These are phyloP conservation scores for Dromaius novaehollandiae DNA, from an alignment of 2,113 vertebrate species.

Conservation along the genomic window DNA sequence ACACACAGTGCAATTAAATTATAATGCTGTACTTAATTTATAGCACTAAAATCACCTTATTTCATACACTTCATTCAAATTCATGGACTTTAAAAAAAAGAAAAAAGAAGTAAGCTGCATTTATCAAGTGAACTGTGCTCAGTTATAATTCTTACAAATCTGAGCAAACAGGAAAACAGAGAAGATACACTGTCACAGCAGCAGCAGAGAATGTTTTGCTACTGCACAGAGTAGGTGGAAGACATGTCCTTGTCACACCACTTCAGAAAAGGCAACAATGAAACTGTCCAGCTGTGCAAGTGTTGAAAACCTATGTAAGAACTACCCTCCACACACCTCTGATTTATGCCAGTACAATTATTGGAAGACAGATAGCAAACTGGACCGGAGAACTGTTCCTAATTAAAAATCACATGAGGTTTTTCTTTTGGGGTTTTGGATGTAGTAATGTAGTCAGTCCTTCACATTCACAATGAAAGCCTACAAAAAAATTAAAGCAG, in stretches of 20 bases:
- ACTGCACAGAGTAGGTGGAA: background rate
- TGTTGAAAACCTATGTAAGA: background rate
- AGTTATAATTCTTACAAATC: background rate
- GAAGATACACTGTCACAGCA: background rate
- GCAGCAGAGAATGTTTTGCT: background rate
- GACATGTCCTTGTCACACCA: background rate
- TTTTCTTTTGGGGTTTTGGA: background rate
- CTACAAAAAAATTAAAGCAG: background rate
- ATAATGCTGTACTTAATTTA: background rate
- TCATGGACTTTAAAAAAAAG: background rate
- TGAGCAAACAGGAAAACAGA: background rate
- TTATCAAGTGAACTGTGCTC: background rate
- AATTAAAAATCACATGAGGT: background rate
- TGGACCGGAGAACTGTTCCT: background rate
- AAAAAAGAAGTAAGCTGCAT: background rate
- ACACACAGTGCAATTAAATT: constrained; percentile 26
- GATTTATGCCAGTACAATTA: background rate
- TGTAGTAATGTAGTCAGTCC: background rate
- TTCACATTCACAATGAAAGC: background rate
- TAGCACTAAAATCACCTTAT: background rate
- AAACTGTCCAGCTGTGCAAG: accelerated
- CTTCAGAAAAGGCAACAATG: background rate
- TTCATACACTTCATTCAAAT: background rate
- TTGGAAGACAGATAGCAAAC: background rate
- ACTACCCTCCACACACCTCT: background rate